Evolutionary conservation across 2,113 vertebrate genomes (phyloP), one percentile per base, ranked within the genome.

Genomic region (Salvelinus alpinus): DNA sequence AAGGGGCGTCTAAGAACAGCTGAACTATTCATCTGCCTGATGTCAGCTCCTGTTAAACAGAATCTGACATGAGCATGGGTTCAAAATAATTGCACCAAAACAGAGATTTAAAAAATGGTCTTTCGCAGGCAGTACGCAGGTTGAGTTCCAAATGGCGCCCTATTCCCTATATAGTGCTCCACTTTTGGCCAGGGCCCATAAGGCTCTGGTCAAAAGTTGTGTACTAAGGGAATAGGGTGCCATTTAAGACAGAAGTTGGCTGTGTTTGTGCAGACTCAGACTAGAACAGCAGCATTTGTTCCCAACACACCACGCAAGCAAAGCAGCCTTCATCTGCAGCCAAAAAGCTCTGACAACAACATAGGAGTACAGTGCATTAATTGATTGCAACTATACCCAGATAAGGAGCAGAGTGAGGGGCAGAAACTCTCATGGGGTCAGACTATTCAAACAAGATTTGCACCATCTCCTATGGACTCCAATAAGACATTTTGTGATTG

Each of bases 31-130:
- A 83, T 44, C 38, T 44, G 38, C 80, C 84, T 85, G 77, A 80
- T 91, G 91, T 91, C 90, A 86, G 81, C 78, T 85, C 78, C 71
- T 69, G 87, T 91, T 91, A 82, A 83, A 85, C 76, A 79, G 75
- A 78, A 88, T 71, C 82, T 84, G 82, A 75, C 74, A 13, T 84
- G 84, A 87, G 80, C 70, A 76, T 75, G 60, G 64, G 82, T 76
- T 82, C 80, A 88, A 88, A 38, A 90, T 84, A 82, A 76, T 84
- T 80, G 79, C 78, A 82, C 76, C 24, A 59, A 77, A 51, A 25
- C 66, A 82, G 71, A 80, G 48, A 70, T 75, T 27, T 27, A 2
- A 27, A 57, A 77, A 70, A 77, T 38, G 18, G 73, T 47, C 48
- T 76, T 78, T 68, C 25, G 20, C 57, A 62, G 20, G 16, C 57